phyloP scores from a whole-genome alignment of 2,888 invertebrate species.

The Eudemis profundana region DNA sequence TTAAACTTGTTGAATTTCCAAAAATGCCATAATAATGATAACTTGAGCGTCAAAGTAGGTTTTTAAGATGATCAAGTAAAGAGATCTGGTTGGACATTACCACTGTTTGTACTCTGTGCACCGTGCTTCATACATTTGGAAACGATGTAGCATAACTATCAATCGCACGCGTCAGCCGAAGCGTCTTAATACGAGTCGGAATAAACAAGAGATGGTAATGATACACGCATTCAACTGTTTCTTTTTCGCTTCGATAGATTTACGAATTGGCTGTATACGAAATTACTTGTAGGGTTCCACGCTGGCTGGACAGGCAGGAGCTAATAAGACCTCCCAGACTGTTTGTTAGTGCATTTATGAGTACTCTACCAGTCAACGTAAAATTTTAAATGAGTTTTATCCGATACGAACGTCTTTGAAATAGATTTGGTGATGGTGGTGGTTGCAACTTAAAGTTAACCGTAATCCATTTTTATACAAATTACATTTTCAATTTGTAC shows the following conservation, averaged over 20 bases:
- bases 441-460: no score
- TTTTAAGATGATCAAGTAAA: neutral
- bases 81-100: neutral
- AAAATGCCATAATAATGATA: no score
- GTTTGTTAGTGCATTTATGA: neutral
- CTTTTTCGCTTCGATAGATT: slow-evolving; percentile 1
- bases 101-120: neutral
- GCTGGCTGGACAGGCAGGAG: neutral
- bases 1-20: no score
- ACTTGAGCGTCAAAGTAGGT: neutral
- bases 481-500: no score
- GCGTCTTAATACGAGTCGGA: slow-evolving; percentile 28
- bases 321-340: no score
- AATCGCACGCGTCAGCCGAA: slow-evolving; percentile 16
- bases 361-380: no score
- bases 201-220: slow-evolving; percentile 24
- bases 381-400: no score
- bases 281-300: slow-evolving; percentile 35
- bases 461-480: no score
- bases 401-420: no score
- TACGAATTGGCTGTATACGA: slow-evolving; percentile 15
- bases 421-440: no score
- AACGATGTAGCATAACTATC: slow-evolving; percentile 12
- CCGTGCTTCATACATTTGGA: slow-evolving; percentile 27
- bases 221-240: neutral